Base-by-base conservation (phyloP, 2,113 vertebrate species). In the Myxocyprinus asiaticus region DNA sequence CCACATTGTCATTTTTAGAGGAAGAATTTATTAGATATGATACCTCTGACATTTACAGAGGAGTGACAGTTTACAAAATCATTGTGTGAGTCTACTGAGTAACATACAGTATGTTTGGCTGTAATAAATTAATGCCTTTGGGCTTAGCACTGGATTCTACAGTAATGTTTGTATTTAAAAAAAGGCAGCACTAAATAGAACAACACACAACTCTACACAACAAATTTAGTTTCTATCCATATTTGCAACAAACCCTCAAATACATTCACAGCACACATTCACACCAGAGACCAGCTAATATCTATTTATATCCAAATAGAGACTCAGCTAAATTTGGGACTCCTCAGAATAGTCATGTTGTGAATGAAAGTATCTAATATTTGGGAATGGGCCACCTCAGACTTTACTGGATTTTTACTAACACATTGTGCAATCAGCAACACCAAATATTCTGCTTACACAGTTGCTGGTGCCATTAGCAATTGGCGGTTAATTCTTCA, bases 181-280 rank as follows among this genome's bases (percentile, higher is more conserved):
- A 71, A 51, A 73, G 42, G 70, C 56, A 59, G 55, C 56, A 59
- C 3, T 64, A 65, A 33, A 33, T 3, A 33, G 5, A 76, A 76
- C 73, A 51, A 22, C 61, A 64, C 72, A 64, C 17, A 9, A 12
- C 7, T 53, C 9, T 9, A 63, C 71, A 71, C 0, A 43, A 58
- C 12, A 22, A 1, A 65, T 48, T 65, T 3, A 33, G 1, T 1
- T 58, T 63, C 17, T 55, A 14, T 15, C 11, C 56, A 33, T 74
- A 74, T 74, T 47, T 48, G 22, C 73, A 76, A 76, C 56, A 74
- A 74, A 47, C 12, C 9, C 43, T 70, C 9, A 73, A 61, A 61
- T 62, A 75, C 70, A 73, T 45, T 69, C 6, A 69, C 67, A 53
- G 4, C 42, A 69, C 53, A 58, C 71, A 74, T 61, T 33, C 44